Evolutionary conservation across 1,140 invertebrate species (phyloP).

Genomic region (Wiebesia pumilae): DNA sequence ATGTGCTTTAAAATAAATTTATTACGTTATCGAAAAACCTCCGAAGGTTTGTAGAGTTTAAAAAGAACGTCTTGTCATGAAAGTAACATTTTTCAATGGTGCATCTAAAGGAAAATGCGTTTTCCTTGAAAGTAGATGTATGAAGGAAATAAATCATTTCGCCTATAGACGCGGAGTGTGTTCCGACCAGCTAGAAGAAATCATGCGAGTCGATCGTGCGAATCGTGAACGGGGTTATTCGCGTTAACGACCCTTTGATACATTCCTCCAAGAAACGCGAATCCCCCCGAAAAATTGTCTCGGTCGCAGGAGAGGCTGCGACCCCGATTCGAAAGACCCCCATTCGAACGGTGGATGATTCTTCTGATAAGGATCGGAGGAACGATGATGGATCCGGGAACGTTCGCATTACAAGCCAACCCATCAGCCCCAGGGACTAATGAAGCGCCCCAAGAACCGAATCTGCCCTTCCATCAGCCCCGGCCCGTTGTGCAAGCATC

Average conservation of each 20-base stretch:
- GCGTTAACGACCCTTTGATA: not conserved
- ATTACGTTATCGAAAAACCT: not conserved
- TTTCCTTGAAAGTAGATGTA: not conserved
- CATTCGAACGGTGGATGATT: not conserved
- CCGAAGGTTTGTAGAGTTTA: not conserved
- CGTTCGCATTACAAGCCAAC: slow-evolving; percentile 57
- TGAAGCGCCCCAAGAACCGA: slow-evolving; percentile 57
- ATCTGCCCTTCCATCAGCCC: not conserved
- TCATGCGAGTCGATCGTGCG: no score
- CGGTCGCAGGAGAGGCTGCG: no score
- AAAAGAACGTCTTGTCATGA: not conserved
- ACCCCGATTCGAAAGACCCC: no score
- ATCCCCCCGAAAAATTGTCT: not conserved
- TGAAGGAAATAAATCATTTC: not conserved
- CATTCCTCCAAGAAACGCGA: not conserved
- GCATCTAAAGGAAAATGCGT: not conserved
- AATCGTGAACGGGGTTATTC: not conserved
- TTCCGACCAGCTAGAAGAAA: not conserved
- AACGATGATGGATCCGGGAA: slow-evolving; percentile 26
- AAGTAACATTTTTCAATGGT: not conserved
- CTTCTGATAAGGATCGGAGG: not conserved
- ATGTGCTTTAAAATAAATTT: not conserved
- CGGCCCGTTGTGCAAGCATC: not conserved
- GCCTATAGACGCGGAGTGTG: not conserved
- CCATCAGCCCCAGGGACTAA: slow-evolving; percentile 58